Evolutionary conservation across 2,888 invertebrate genomes (phyloP), one percentile per base, ranked within the genome.

Genomic region (Ochlodes sylvanus): DNA sequence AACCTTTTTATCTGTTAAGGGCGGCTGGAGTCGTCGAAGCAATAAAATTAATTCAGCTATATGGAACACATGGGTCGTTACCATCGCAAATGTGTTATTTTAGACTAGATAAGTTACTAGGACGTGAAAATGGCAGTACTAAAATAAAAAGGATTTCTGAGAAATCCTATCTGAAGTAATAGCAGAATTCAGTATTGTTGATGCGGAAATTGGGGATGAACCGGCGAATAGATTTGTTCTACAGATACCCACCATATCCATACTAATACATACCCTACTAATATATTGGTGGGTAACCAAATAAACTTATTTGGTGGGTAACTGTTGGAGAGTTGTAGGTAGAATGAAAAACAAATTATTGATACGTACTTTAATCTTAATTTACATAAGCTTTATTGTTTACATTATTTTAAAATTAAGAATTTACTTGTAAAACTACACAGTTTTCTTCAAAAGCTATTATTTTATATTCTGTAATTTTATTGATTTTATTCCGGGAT

Each of bases 11-110:
- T 50, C 50, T 50, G 50, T 50, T 50, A 50, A 50, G 5, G 50
- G 19, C 50, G 17, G 12, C 10, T 50, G 17, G 50, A 50, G 17
- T 50, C 50, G 50, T 19, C 12, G 19, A 50, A 50, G 50, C 50
- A 12, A 50, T 50, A 50, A 50, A 50, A 50, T 19, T 19, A 12
- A 50, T 50, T 50, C 50, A 50, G 50, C n/a, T 50, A 50, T 50
- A 50, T 19, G 50, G 17, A 7, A 19, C 19, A 50, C 50, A 50
- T 19, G 0, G 10, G 50, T 19, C 19, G 50, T 50, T 50, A 50
- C 19, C 19, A 19, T 50, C 17, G 19, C 50, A 50, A 50, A 19
- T 50, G 19, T 50, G 44, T 47, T 4, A 15, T 44, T 44, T 17
- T 50, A 5, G 12, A 19, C 50, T 50, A 47, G 17, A 47, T 47